Evolutionary conservation across 2,113 vertebrate genomes (phyloP).

Genomic region (Oreochromis niloticus): DNA sequence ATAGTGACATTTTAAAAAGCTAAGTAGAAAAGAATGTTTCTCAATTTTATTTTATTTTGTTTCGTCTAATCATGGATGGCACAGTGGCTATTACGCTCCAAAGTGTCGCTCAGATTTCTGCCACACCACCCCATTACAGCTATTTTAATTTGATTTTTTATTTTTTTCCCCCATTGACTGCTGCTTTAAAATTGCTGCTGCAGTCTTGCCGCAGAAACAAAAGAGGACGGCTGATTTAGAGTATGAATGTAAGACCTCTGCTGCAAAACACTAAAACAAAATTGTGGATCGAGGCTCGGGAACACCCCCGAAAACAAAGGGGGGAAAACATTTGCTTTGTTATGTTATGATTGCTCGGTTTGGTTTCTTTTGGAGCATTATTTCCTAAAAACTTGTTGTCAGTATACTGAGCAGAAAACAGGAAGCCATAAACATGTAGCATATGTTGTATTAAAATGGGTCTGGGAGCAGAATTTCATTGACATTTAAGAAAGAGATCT

Average conservation of each 20-base stretch:
- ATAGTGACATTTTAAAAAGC: not conserved
- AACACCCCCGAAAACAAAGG: not conserved
- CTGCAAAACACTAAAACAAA: not conserved
- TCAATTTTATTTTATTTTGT: not conserved
- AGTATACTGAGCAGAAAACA: not conserved
- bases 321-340: not conserved
- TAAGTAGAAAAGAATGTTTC: not conserved
- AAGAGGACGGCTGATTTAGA: not conserved
- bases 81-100: not conserved
- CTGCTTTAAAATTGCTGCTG: not conserved
- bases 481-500: not conserved
- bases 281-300: not conserved
- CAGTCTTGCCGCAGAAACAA: not conserved
- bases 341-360: not conserved
- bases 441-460: not conserved
- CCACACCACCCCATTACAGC: not conserved
- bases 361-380: not conserved
- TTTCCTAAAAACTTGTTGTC: not conserved
- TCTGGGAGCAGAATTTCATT: not conserved
- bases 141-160: not conserved
- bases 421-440: not conserved
- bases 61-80: not conserved
- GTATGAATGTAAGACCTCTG: not conserved
- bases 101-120: not conserved
- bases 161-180: fast-evolving